A percentile compares a stretch with the other conserved stretches of the same genome.
Conservation (phyloP, 2,797 vertebrate genomes). For the Pteropus rufus region DNA sequence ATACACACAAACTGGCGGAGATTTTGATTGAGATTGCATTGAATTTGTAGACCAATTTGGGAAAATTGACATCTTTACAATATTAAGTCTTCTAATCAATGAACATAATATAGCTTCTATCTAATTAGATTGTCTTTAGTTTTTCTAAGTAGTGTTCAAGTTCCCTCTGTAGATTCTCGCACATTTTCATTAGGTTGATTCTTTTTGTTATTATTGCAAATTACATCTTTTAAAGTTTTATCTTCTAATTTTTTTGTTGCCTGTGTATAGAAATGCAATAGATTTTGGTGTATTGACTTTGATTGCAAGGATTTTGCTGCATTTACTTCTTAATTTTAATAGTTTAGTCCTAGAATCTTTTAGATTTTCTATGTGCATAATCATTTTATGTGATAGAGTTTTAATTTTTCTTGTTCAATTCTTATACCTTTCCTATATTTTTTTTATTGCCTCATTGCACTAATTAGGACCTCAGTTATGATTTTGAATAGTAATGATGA, state of each 20-base stretch:
- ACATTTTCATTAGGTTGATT: background rate
- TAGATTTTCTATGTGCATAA: background rate
- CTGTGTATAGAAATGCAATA: background rate
- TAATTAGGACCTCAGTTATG: background rate
- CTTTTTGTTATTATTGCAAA: background rate
- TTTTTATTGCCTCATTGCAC: background rate
- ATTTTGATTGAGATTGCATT: background rate
- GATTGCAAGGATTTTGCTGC: background rate
- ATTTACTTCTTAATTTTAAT: background rate
- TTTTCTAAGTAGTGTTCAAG: background rate
- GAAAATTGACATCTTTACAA: background rate
- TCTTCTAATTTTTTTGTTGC: background rate
- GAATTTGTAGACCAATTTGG: background rate
- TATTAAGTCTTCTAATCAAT: background rate
- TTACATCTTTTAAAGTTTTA: conserved; percentile 1
- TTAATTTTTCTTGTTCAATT: background rate
- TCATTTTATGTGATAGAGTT: background rate
- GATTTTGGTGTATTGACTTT: background rate
- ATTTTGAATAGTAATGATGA: background rate
- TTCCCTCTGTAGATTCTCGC: background rate
- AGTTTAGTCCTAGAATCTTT: background rate
- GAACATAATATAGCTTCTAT: background rate
- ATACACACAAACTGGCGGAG: background rate
- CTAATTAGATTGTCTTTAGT: conserved; percentile 2
- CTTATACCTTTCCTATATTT: background rate